These are phyloP conservation scores for Oceanodroma leucorhoa DNA, from an alignment of 2,797 vertebrate species.

Conservation along the genomic window DNA sequence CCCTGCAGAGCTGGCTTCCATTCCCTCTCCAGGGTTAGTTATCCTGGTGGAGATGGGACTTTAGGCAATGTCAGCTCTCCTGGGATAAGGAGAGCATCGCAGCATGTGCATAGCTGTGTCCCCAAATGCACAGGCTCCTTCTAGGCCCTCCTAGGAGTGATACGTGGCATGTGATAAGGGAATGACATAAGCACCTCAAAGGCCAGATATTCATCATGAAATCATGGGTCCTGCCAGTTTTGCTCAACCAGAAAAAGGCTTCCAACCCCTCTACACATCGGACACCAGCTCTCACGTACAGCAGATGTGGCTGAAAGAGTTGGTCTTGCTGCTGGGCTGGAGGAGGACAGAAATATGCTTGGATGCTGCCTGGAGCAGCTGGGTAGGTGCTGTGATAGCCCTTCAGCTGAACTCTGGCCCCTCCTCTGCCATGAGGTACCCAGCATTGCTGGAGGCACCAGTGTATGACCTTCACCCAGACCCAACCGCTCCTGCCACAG, in stretches of 20 bases:
- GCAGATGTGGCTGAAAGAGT: not conserved
- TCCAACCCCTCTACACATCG: not conserved
- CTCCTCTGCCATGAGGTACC: not conserved
- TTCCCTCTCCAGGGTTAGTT: not conserved
- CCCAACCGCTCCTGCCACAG: not conserved
- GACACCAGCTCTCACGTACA: not conserved
- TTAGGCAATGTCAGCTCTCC: not conserved
- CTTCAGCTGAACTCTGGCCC: not conserved
- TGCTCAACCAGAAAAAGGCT: not conserved
- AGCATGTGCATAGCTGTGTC: not conserved
- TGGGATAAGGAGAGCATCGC: not conserved
- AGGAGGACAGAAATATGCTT: fast-evolving
- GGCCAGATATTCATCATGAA: not conserved
- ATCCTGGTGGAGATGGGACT: not conserved
- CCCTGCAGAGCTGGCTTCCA: not conserved
- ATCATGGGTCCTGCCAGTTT: not conserved
- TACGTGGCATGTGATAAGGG: no score
- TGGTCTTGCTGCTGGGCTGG: not conserved
- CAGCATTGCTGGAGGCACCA: not conserved
- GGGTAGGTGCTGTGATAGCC: not conserved
- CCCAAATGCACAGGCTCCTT: not conserved
- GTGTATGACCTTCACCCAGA: not conserved
- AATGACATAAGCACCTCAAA: not conserved
- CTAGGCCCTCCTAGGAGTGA: not conserved
- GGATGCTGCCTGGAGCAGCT: not conserved